Evolutionary conservation across 1,140 invertebrate genomes (phyloP).

Genomic region (Lordiphosa stackelbergi): DNA sequence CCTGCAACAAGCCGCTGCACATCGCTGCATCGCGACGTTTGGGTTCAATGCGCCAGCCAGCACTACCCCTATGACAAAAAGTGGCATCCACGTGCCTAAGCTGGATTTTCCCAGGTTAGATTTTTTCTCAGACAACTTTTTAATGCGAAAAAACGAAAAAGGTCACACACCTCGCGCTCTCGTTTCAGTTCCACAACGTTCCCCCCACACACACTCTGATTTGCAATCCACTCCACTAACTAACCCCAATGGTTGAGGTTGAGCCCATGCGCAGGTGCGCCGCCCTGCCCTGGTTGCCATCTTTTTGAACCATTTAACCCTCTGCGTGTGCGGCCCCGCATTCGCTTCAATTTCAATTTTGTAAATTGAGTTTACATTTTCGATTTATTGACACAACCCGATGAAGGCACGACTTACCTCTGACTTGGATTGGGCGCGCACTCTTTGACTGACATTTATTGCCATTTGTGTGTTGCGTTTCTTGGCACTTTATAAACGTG

Average conservation of each 20-base stretch:
- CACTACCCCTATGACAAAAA: conserved; percentile 28
- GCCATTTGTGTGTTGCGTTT: conserved; percentile 57
- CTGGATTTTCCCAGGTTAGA: conserved; percentile 15
- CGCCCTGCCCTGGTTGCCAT: conserved; percentile 31
- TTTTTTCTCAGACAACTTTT: conserved; percentile 54
- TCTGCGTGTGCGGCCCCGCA: conserved; percentile 17
- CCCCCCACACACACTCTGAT: conserved; percentile 28
- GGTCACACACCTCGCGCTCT: conserved; percentile 59
- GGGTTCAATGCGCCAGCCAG: conserved; percentile 61
- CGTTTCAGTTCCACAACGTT: conserved; percentile 28
- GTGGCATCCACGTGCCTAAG: not conserved
- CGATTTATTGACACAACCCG: conserved; percentile 65
- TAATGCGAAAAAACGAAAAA: conserved; percentile 55
- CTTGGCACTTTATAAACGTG: conserved; percentile 44
- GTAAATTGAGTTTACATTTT: conserved; percentile 73
- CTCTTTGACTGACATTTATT: conserved; percentile 67
- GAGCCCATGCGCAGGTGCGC: conserved; percentile 48
- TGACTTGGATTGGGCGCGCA: conserved; percentile 39
- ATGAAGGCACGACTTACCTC: conserved; percentile 3
- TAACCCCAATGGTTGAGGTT: not conserved
- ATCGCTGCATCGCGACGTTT: conserved; percentile 65
- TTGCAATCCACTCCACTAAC: conserved; percentile 11
- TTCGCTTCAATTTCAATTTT: conserved; percentile 66
- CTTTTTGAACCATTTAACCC: conserved; percentile 49
- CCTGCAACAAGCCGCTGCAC: conserved; percentile 72